Evolutionary conservation across 2,113 vertebrate genomes (phyloP).

Genomic region (Sinocyclocheilus rhinocerous): DNA sequence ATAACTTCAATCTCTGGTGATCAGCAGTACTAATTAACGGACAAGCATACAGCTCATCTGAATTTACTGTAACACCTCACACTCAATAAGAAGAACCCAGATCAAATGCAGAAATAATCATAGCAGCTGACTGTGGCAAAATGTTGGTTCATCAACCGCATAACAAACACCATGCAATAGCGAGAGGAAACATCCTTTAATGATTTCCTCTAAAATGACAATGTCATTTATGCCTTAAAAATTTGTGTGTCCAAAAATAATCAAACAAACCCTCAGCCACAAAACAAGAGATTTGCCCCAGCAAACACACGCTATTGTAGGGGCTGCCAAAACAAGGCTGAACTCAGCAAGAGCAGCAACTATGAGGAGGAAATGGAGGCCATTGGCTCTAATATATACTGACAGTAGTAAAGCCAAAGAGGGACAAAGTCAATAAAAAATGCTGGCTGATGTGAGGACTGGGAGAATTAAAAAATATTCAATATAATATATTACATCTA

Average conservation of each 20-base stretch:
- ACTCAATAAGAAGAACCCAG: neutral
- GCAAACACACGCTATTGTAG: neutral
- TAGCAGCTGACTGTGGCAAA: neutral
- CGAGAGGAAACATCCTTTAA: neutral
- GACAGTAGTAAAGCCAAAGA: neutral
- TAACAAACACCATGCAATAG: neutral
- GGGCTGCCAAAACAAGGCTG: neutral
- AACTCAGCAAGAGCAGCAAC: neutral
- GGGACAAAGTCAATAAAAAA: neutral
- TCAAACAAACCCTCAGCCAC: no score
- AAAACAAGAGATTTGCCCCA: no score
- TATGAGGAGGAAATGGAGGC: neutral
- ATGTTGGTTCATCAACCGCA: neutral
- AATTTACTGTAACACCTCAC: neutral
- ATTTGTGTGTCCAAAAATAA: no score
- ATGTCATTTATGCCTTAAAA: neutral
- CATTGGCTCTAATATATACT: neutral
- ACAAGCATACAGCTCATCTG: neutral
- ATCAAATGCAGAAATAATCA: neutral
- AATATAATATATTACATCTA: no score
- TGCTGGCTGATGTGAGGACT: no score
- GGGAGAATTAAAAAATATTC: no score
- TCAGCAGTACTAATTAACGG: neutral
- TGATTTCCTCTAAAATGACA: neutral
- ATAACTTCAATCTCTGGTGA: slow-evolving; percentile 22